Evolutionary conservation across 2,888 invertebrate genomes (phyloP).

Genomic region (Eristalis intricaria): DNA sequence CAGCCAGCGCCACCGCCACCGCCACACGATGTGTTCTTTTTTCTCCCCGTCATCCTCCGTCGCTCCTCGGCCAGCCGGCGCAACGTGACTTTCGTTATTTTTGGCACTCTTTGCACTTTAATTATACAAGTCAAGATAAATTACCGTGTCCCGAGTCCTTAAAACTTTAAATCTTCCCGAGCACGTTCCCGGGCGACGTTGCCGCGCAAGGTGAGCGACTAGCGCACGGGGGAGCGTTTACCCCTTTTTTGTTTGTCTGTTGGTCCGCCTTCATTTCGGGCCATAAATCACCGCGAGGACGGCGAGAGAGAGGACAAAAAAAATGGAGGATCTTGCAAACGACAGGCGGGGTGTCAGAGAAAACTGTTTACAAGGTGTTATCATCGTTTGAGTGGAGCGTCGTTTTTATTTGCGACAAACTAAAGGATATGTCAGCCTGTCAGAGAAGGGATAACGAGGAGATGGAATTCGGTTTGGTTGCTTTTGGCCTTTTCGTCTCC

Average conservation of each 20-base stretch:
- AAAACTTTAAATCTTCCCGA: conserved; percentile 20
- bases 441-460: not conserved
- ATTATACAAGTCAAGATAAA: conserved; percentile 56
- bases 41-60: not conserved
- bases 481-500: no score
- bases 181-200: conserved; percentile 8
- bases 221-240: not conserved
- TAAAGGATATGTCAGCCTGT: not conserved
- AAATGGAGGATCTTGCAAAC: not conserved
- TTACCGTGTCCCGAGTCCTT: conserved; percentile 19
- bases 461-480: not conserved
- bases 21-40: not conserved
- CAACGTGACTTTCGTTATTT: conserved; percentile 50
- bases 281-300: not conserved
- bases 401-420: conserved; percentile 19
- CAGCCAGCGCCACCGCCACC: not conserved
- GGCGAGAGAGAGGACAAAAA: not conserved
- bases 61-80: not conserved
- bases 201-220: not conserved
- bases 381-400: conserved; percentile 20
- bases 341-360: not conserved
- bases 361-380: conserved; percentile 38
- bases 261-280: not conserved
- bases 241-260: not conserved
- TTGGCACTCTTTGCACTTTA: conserved; percentile 35